phyloP scores from a whole-genome alignment of 2,797 vertebrate species.

The Petrocephalus sullivani region DNA sequence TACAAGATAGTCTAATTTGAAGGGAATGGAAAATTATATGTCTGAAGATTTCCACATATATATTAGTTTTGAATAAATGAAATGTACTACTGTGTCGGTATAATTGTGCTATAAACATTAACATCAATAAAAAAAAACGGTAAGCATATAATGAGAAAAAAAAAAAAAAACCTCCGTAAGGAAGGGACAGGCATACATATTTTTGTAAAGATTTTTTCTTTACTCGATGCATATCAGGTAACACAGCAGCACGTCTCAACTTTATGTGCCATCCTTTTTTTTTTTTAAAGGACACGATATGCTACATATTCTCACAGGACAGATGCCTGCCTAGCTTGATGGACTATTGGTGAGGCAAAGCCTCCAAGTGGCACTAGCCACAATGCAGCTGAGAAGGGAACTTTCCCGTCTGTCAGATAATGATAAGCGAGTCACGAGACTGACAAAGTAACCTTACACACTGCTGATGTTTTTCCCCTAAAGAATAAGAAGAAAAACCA shows the following conservation, averaged over 20 bases:
- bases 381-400: neutral
- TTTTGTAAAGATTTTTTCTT: neutral
- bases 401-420: neutral
- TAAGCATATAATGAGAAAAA: neutral
- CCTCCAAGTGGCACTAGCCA: neutral
- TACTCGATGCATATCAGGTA: conserved; percentile 9
- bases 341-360: neutral
- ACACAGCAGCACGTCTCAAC: conserved; percentile 7
- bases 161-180: neutral
- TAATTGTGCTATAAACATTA: neutral
- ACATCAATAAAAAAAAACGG: conserved; percentile 5
- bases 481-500: conserved; percentile 44
- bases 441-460: conserved; percentile 29
- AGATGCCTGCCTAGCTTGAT: neutral
- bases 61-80: neutral
- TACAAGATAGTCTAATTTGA: neutral
- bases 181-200: neutral
- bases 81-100: neutral
- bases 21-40: neutral
- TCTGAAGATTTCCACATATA: neutral
- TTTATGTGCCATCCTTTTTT: neutral
- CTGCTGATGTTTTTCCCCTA: neutral
- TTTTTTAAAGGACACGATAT: neutral
- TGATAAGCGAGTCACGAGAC: conserved; percentile 27
- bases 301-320: neutral